Evolutionary conservation across 2,888 invertebrate genomes (phyloP).

Genomic region (Harpalus rubripes): DNA sequence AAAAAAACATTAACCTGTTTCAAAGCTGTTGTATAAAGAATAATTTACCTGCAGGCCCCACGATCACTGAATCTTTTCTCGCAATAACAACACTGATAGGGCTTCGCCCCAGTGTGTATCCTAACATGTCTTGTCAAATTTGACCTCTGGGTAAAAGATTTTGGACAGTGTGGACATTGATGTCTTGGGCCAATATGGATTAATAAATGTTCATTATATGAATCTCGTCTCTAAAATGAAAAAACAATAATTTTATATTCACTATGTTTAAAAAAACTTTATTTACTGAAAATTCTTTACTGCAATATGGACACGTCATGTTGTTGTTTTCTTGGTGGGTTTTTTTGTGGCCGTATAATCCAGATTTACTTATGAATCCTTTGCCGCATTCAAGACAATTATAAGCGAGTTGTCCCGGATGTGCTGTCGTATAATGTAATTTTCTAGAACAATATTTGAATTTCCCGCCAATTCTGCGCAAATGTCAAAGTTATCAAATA

Average conservation of each 20-base stretch:
- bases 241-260: neutral
- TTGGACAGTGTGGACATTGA: conserved; percentile 81
- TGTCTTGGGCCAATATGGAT: conserved; percentile 81
- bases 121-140: conserved; percentile 81
- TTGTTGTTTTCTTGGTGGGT: conserved; percentile 76
- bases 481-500: neutral
- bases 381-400: conserved; percentile 79
- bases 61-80: conserved; percentile 80
- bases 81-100: conserved; percentile 80
- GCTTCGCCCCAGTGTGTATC: conserved; percentile 81
- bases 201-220: conserved; percentile 80
- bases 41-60: conserved; percentile 80
- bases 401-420: conserved; percentile 79
- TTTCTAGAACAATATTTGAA: conserved; percentile 75
- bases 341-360: conserved; percentile 80
- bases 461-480: neutral
- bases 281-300: conserved; percentile 79
- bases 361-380: conserved; percentile 81
- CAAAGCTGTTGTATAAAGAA: too few species aligned
- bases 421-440: conserved; percentile 79
- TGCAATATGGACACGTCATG: conserved; percentile 78
- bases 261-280: neutral
- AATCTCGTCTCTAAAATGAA: conserved; percentile 78
- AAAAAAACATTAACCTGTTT: too few species aligned
- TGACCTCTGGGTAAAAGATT: conserved; percentile 81